These are phyloP conservation scores for Anagyrus pseudococci DNA, from an alignment of 2,888 invertebrate genomes.

Conservation along the genomic window DNA sequence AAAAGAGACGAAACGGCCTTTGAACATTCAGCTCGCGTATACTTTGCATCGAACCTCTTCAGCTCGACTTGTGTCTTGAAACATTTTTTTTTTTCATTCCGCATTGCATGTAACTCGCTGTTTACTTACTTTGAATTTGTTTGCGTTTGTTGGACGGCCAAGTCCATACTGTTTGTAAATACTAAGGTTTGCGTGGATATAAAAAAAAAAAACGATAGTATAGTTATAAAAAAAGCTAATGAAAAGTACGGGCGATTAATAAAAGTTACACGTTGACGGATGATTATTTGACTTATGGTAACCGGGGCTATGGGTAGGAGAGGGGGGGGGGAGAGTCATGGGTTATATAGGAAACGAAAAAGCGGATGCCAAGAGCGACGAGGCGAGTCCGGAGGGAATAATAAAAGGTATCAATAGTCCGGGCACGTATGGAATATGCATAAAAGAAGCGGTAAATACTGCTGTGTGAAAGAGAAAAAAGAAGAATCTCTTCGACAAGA, in stretches of 20 bases:
- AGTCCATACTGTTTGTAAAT: no score
- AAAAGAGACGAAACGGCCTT: no score
- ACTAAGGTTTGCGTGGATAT: no score
- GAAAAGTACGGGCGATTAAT: background rate
- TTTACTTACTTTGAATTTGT: no score
- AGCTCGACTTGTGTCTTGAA: no score
- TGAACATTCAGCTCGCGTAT: no score
- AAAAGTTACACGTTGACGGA: background rate
- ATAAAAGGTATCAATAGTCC: slow-evolving; percentile 49
- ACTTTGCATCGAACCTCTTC: no score
- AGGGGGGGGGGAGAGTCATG: no score
- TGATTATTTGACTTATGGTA: background rate
- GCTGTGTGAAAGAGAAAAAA: slow-evolving; percentile 24
- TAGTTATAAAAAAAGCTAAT: background rate
- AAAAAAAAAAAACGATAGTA: no score
- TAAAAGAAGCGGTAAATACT: slow-evolving; percentile 35
- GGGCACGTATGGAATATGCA: slow-evolving; percentile 50
- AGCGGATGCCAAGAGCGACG: slow-evolving; percentile 25
- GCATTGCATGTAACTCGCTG: no score
- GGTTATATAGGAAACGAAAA: slow-evolving; percentile 35
- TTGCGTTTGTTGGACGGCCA: no score
- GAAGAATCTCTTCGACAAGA: slow-evolving; percentile 6
- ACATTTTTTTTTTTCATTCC: no score
- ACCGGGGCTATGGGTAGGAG: slow-evolving; percentile 2
- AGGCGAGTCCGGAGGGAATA: slow-evolving; percentile 40